These are phyloP conservation scores for Cliona cf. orientalis DNA, from an alignment of 37 sponge, comb jelly and placozoan species.

Conservation along the genomic window DNA sequence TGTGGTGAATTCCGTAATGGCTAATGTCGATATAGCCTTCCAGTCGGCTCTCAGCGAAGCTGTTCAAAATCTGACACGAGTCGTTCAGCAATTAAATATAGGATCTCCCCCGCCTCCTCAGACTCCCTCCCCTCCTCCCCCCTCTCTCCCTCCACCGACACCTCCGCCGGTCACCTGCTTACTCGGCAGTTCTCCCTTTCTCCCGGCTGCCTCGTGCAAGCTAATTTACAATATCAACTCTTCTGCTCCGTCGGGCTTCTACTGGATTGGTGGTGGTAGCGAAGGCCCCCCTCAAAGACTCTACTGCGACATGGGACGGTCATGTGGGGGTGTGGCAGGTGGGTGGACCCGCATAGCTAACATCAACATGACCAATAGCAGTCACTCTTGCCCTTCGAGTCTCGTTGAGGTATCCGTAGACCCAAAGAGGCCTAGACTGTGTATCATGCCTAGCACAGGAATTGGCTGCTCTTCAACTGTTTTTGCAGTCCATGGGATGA, in stretches of 20 bases:
- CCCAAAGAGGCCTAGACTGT: background rate
- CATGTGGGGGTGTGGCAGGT: background rate
- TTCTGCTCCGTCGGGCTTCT: constrained; percentile 10
- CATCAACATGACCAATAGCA: constrained; percentile 6
- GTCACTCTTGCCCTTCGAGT: background rate
- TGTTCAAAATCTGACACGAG: no score
- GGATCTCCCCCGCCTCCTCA: background rate
- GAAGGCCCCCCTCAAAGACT: background rate
- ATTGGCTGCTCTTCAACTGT: background rate
- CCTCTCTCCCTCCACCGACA: constrained; percentile 1
- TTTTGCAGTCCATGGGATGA: constrained; percentile 3
- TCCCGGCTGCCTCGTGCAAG: constrained; percentile 8
- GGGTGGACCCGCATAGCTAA: constrained; percentile 26
- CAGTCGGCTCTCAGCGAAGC: no score
- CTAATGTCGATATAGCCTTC: no score
- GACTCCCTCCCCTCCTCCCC: constrained; percentile 10
- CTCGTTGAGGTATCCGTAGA: background rate
- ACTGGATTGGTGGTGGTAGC: background rate
- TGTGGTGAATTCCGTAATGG: no score
- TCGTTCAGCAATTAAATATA: background rate
- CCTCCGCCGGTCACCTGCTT: no score
- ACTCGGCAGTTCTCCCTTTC: background rate
- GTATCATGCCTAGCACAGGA: background rate
- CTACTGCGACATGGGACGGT: constrained; percentile 3
- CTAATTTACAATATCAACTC: background rate